phyloP scores from a whole-genome alignment of 2,797 vertebrate species.

The Poecilia gillii region DNA sequence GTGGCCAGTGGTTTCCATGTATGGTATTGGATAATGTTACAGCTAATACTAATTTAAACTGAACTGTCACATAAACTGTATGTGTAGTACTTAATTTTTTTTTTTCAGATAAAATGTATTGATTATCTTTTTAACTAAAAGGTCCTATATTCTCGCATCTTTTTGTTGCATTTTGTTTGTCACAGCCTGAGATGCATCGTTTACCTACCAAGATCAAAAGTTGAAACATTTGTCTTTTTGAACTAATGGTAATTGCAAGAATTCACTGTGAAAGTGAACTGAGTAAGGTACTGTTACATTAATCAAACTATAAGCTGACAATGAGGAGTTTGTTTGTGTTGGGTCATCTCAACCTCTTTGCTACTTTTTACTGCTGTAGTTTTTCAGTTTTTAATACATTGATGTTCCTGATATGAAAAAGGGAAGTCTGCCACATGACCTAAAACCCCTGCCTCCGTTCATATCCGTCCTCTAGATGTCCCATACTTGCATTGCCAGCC shows the following conservation, averaged over 20 bases:
- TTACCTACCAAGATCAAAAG: conserved; percentile 37
- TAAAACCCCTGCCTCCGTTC: background rate
- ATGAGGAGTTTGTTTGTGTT: conserved; percentile 12
- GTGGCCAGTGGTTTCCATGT: conserved; percentile 12
- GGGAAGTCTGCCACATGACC: background rate
- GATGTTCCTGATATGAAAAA: background rate
- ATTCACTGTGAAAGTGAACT: conserved; percentile 48
- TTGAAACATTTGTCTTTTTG: conserved; percentile 21
- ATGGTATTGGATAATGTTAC: conserved; percentile 8
- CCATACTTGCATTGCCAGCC: background rate
- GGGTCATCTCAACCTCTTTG: background rate
- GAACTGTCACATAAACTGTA: conserved; percentile 16
- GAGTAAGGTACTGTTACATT: conserved; percentile 39
- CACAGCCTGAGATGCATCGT: conserved; percentile 28
- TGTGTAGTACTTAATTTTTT: conserved; percentile 21
- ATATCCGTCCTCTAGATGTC: background rate
- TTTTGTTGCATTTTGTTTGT: background rate
- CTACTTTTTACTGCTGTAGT: background rate
- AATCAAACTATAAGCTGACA: conserved; percentile 13
- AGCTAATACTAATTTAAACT: background rate
- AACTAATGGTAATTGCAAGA: conserved; percentile 33
- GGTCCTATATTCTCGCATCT: conserved; percentile 1
- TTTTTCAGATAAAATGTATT: conserved; percentile 5
- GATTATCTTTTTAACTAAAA: background rate
- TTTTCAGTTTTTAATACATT: background rate